Evolutionary conservation across 2,888 invertebrate species (phyloP).

Genomic region (Drosophila eohydei): DNA sequence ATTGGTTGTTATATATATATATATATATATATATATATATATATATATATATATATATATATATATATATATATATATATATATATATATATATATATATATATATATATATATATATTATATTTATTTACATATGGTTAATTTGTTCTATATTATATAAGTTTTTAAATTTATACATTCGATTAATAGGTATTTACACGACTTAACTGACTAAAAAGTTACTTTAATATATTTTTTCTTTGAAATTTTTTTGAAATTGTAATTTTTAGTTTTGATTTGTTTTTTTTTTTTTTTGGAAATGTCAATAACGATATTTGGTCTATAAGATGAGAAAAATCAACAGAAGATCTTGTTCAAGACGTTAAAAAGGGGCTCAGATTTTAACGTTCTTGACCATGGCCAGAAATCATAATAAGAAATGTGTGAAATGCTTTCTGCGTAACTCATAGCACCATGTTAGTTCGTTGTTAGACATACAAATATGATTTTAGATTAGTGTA

Average conservation of each 20-base stretch:
- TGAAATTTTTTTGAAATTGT: neutral
- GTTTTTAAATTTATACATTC: conserved; percentile 19
- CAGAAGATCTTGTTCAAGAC: conserved; percentile 57
- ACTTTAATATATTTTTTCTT: conserved; percentile 5
- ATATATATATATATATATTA: conserved; percentile 18
- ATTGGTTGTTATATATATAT: conserved; percentile 37
- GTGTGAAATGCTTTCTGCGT: conserved; percentile 44
- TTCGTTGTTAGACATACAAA: conserved; percentile 73
- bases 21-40: conserved; percentile 15
- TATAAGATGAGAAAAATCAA: conserved; percentile 33
- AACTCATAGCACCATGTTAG: conserved; percentile 81
- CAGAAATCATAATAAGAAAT: conserved; percentile 30
- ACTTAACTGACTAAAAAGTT: conserved; percentile 36
- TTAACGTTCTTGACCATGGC: conserved; percentile 78
- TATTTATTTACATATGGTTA: conserved; percentile 24
- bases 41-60: conserved; percentile 25
- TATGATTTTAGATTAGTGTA: conserved; percentile 25
- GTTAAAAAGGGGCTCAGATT: conserved; percentile 84
- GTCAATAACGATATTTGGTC: conserved; percentile 37
- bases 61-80: conserved; percentile 25
- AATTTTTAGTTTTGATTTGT: conserved; percentile 8
- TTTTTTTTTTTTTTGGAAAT: conserved; percentile 21
- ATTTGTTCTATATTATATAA: conserved; percentile 4
- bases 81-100: too few relatives aligned
- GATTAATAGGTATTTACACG: conserved; percentile 54